phyloP scores from a whole-genome alignment of 2,797 vertebrate species.

The Manis javanica region DNA sequence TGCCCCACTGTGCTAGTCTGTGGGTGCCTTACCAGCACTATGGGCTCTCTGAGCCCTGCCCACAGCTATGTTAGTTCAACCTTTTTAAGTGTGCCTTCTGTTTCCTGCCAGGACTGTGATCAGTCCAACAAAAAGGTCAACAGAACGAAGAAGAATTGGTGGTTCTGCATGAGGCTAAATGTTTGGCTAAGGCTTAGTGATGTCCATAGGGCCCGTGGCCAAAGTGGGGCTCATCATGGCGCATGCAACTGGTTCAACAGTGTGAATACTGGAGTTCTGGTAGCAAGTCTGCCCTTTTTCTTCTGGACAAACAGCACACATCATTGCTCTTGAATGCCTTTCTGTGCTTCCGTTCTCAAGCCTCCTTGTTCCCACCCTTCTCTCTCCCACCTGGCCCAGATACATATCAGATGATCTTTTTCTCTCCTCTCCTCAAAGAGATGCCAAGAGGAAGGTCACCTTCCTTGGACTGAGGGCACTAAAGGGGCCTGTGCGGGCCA shows the following conservation, averaged over 20 bases:
- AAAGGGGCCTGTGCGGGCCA: not conserved
- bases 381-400: not conserved
- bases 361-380: not conserved
- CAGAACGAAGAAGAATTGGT: not conserved
- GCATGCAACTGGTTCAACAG: fast-evolving
- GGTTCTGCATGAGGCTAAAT: not conserved
- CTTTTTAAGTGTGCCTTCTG: not conserved
- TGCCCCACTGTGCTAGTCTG: not conserved
- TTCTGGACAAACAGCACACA: not conserved
- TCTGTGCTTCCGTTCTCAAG: not conserved
- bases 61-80: not conserved
- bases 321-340: not conserved
- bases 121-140: not conserved
- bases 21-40: not conserved
- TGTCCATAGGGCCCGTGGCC: not conserved
- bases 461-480: not conserved
- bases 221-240: not conserved
- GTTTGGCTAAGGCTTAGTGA: not conserved
- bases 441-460: not conserved
- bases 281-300: not conserved
- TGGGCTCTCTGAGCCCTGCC: not conserved
- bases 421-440: not conserved
- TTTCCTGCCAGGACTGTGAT: not conserved
- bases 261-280: not conserved
- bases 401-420: not conserved